Evolutionary conservation across 2,797 vertebrate genomes (phyloP), one percentile per base, ranked within the genome.

Genomic region (Alosa sapidissima): DNA sequence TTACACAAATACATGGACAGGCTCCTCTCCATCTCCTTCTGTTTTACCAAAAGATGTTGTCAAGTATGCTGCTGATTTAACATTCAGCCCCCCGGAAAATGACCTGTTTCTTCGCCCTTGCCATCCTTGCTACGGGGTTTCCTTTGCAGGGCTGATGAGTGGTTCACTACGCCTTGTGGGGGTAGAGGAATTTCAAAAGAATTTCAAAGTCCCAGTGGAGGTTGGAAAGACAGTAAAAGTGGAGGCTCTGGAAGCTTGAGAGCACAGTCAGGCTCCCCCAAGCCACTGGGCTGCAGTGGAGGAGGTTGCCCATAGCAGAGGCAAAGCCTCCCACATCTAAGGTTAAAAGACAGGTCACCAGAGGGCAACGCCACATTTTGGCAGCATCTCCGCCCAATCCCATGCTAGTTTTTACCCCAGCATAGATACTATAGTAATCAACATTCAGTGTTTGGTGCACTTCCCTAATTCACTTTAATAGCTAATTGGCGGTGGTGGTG

Each of bases 91-190:
- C 36, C 65, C 65, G 14, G 68, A 78, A 78, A 21, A 19, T 78
- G 72, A 47, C 72, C 72, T 78, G 72, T 28, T 78, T 78, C 72
- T 78, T 78, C 16, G 72, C 72, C 72, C 72, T 78, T 78, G 36
- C 72, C 72, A 78, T 33, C 36, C 14, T 58, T 24, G 47, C 21
- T 52, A 62, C 36, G 11, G 58, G 58, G 36, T 58, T 83, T 21
- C 52, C 36, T 16, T 55, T 7, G 58, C 52, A 83, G 41, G 19
- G 36, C 16, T 78, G 41, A 47, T 78, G 72, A 78, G 41, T 8
- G 72, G 7, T 4, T 78, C 41, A 47, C 72, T 78, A 19, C 10
- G 16, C 72, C 72, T 9, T 78, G 21, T 14, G 21, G 72, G 72
- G 36, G 36, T 2, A 47, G 68, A 78, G 72, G 41, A 47, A 45